These are phyloP conservation scores for Palythoa caribaeorum DNA, from an alignment of 92 coral and sea anemone genomes.

Conservation along the genomic window DNA sequence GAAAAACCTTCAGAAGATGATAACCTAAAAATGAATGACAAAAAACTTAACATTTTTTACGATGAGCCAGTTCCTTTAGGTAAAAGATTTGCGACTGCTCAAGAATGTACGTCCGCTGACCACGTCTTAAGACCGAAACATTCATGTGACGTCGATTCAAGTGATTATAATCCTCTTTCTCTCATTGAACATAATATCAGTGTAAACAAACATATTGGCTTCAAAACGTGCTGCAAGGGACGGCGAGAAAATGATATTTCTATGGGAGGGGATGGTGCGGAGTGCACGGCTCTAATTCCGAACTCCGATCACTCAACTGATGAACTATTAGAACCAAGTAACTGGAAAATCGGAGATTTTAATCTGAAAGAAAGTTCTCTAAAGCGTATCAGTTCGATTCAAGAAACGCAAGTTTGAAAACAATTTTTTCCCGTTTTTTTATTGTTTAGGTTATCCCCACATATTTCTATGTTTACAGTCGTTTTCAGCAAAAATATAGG, in stretches of 20 bases:
- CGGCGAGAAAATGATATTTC: background rate
- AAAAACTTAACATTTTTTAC: background rate
- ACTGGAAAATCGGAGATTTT: background rate
- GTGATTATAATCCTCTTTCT: background rate
- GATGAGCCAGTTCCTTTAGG: background rate
- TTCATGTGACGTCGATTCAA: background rate
- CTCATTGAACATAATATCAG: background rate
- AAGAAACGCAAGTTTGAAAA: slow-evolving; percentile 34
- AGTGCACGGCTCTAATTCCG: slow-evolving; percentile 7
- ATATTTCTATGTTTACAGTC: too few relatives aligned
- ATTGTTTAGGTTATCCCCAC: background rate
- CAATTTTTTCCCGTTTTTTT: background rate
- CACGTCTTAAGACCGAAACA: background rate
- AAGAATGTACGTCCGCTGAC: background rate
- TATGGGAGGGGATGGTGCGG: slow-evolving; percentile 15
- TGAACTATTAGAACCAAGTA: background rate
- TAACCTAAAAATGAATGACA: background rate
- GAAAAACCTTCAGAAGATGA: background rate
- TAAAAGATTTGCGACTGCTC: background rate
- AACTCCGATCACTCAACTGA: background rate
- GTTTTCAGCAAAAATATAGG: too few relatives aligned
- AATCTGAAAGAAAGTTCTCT: background rate
- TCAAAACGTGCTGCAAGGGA: slow-evolving; percentile 13
- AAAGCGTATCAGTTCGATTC: slow-evolving; percentile 8
- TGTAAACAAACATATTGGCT: background rate